phyloP scores from a whole-genome alignment of 2,888 invertebrate genomes.

The Dolichomitus sp. region DNA sequence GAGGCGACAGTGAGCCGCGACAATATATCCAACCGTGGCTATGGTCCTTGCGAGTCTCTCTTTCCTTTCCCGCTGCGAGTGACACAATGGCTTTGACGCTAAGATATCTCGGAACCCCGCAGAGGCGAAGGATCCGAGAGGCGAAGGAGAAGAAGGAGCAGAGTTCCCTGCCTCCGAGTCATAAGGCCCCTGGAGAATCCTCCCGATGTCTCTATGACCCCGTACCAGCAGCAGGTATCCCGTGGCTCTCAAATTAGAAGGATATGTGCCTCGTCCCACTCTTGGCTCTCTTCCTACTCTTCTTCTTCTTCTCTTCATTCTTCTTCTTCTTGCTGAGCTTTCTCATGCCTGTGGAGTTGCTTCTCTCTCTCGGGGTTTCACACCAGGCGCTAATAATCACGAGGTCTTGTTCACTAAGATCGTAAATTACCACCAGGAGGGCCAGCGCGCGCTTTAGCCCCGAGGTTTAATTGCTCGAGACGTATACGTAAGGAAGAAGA shows the following conservation, averaged over 20 bases:
- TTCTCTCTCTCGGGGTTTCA: constrained; percentile 65
- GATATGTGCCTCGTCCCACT: constrained; percentile 49
- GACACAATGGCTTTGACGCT: constrained; percentile 73
- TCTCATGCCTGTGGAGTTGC: constrained; percentile 9
- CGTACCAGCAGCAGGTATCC: constrained; percentile 64
- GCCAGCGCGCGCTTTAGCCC: constrained; percentile 61
- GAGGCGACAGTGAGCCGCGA: constrained; percentile 29
- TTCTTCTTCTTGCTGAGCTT: constrained; percentile 27
- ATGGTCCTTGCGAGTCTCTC: constrained; percentile 48
- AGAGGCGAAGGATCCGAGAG: constrained; percentile 45
- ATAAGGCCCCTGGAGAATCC: constrained; percentile 70
- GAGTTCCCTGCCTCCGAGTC: not conserved
- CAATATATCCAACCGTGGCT: constrained; percentile 32
- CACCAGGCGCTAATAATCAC: constrained; percentile 74
- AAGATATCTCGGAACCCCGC: constrained; percentile 62
- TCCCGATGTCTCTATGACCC: constrained; percentile 73
- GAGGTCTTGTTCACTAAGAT: constrained; percentile 72
- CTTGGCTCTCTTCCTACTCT: constrained; percentile 30
- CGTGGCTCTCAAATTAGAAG: constrained; percentile 74
- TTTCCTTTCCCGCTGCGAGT: constrained; percentile 70
- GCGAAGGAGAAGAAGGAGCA: constrained; percentile 9
- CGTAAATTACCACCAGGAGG: constrained; percentile 71
- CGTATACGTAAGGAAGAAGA: constrained; percentile 15
- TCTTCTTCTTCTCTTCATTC: constrained; percentile 30
- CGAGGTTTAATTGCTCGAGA: constrained; percentile 68